Base-by-base conservation (phyloP, 2,888 invertebrate genomes). In the Parnassius mnemosyne region DNA sequence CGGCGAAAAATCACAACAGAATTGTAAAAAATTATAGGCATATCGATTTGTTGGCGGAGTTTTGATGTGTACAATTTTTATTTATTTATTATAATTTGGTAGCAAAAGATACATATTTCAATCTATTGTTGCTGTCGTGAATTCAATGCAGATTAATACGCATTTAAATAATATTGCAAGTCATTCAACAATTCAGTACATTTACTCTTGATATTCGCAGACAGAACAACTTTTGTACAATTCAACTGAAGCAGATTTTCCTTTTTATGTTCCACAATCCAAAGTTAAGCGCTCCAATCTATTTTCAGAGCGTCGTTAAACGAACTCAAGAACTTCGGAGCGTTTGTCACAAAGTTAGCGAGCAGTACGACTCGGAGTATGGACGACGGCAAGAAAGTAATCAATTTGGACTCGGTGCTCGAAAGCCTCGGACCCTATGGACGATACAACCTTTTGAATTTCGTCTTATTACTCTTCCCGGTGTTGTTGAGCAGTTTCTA, bases 361-460 rank as follows among this genome's bases (percentile, higher is more conserved):
- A 65, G 46, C 46, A n/a, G 64, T 58, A 56, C 68, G 65, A 66
- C 46, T n/a, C 46, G 66, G 68, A 67, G 70, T 71, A 73, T 76
- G 71, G 74, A 71, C 68, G 89, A 87, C 49, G 75, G 75, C 51
- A 87, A 83, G 76, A 90, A 87, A 75, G 87, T 87, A 77, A 88
- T 89, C 71, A 91, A 91, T 76, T 75, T 91, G 67, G 91, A 91
- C 78, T 89, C 89, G 3, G 73, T 91, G 25, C 75, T 91, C 20
- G 89, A 89, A 65, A 88, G 85, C 53, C 74, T 91, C 58, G 89
- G 89, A n/a, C 89, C 90, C 41, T 85, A 89, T 64, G 87, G 90
- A 11, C 78, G 88, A 66, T 91, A 88, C 74, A 91, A 91, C 73
- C 72, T 90, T 52, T 71, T 91, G 68, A 89, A 89, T 71, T 91